Base-by-base conservation (phyloP, 2,888 invertebrate species). In the Drosophila ustulata region DNA sequence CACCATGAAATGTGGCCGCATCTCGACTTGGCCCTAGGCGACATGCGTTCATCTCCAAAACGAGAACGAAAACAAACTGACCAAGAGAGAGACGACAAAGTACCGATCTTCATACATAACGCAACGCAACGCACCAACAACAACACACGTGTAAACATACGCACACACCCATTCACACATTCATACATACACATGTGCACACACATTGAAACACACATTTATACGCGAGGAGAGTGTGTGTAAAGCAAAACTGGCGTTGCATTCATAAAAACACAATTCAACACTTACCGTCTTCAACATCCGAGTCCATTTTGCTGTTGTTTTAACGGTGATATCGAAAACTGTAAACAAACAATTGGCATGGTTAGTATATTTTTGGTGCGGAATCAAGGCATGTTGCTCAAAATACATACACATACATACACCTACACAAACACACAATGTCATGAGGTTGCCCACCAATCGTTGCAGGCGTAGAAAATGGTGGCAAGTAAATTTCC, bases 281-380 rank as follows among this genome's bases (percentile, higher is more conserved):
- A 9, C 55, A 64, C 75, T 78, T 56, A 76, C 75, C 79, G 1
- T 75, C 78, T 30, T 71, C 75, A n/a, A 18, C 13, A 49, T 75
- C 78, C 34, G 55, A 4, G 45, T 78, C 79, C 75, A 76, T 74
- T 59, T 64, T 66, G 23, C 4, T 45, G 5, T 43, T 49, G 7
- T 1, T 59, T 49, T 18, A 52, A 11, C 13, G 45, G 25, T 23
- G 47, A 57, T 61, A 45, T 32, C 41, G 7, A 37, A 11, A n/a
- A 26, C 46, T 56, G 18, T 50, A 55, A 45, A 59, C 66, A 72
- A 61, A 62, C 66, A 67, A 30, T 59, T 50, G 2, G n/a, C 4
- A 43, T 13, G 43, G 61, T 62, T 78, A 47, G 63, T 57, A 57
- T 66, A 65, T 63, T 58, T 61, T 66, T 49, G 18, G 18, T 53